phyloP scores from a whole-genome alignment of 2,113 vertebrate species.

The Laterallus jamaicensis region DNA sequence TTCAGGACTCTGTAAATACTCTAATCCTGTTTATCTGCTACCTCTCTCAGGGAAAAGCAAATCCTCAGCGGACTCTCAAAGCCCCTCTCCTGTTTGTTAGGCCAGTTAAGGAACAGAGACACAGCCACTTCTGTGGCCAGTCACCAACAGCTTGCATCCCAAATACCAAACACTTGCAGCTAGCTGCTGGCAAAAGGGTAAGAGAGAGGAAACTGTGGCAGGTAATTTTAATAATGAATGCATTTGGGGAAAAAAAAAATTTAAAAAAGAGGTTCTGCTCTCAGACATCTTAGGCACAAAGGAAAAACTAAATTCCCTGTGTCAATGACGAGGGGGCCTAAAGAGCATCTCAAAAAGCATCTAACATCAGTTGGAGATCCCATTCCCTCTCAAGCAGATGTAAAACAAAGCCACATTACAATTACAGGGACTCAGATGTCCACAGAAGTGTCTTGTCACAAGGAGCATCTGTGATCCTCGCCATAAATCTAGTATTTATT shows the following conservation, averaged over 20 bases:
- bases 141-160: neutral
- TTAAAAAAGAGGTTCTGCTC: neutral
- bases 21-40: conserved; percentile 52
- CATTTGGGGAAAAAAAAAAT: no score
- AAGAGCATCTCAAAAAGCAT: neutral
- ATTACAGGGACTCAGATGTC: neutral
- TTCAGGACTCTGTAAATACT: conserved; percentile 39
- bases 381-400: neutral
- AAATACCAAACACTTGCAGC: neutral
- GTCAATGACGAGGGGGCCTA: neutral
- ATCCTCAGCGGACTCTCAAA: neutral
- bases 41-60: conserved; percentile 7
- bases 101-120: neutral
- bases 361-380: neutral
- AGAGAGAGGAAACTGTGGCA: neutral
- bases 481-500: conserved; percentile 36
- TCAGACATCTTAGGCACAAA: neutral
- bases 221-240: neutral
- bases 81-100: neutral
- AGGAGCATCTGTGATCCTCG: conserved; percentile 9
- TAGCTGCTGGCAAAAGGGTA: neutral
- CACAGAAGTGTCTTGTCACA: conserved; percentile 7
- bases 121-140: neutral
- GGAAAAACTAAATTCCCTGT: neutral
- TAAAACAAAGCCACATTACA: neutral